A percentile compares a stretch with the other conserved stretches of the same genome.
These are phyloP conservation scores for Acomys russatus DNA, from an alignment of 2,797 vertebrate species.

Conservation along the genomic window DNA sequence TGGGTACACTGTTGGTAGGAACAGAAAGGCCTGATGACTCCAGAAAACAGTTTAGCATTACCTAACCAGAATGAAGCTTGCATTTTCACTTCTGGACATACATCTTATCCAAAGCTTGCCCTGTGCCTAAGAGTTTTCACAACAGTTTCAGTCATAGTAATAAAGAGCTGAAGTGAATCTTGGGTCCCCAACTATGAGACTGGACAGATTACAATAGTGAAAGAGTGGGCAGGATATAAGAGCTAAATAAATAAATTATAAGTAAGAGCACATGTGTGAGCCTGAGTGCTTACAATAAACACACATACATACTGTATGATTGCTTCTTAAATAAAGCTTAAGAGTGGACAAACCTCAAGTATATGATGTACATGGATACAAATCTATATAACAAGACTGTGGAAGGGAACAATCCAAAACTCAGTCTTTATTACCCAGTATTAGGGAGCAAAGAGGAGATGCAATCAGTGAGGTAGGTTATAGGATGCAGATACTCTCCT, in stretches of 20 bases:
- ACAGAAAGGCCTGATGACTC: background rate
- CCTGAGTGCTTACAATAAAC: background rate
- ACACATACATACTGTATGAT: background rate
- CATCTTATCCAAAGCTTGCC: background rate
- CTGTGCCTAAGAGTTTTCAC: background rate
- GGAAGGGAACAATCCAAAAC: background rate
- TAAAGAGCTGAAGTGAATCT: background rate
- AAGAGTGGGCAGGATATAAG: background rate
- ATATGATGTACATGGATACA: background rate
- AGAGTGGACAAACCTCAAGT: conserved; percentile 26
- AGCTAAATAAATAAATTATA: background rate
- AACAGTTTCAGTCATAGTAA: background rate
- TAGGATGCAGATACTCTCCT: background rate
- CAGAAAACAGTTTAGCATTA: background rate
- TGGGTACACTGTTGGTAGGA: background rate
- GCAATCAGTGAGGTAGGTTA: background rate
- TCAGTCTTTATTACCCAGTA: background rate
- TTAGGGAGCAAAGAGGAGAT: background rate
- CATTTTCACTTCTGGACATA: background rate
- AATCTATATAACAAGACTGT: background rate
- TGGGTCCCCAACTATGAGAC: background rate
- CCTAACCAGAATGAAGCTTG: background rate
- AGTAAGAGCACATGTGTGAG: background rate
- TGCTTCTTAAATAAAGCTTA: background rate
- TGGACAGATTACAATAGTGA: background rate